Evolutionary conservation across 1,140 invertebrate genomes (phyloP).

Genomic region (Lucilia sericata): DNA sequence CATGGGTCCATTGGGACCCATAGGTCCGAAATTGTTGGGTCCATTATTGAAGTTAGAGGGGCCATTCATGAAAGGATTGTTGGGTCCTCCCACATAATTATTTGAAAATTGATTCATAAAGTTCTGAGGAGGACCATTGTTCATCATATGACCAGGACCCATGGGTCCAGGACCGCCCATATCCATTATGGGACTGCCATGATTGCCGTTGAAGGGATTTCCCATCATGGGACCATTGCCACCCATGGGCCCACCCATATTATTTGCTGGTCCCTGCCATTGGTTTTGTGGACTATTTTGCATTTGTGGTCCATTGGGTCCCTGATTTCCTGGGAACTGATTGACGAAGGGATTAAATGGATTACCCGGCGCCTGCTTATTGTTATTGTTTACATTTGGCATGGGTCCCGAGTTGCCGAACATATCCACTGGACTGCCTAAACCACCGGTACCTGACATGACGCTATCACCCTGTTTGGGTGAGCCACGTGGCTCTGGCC

Average conservation of each 20-base stretch:
- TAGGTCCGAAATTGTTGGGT: conserved; percentile 54
- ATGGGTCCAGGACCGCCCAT: conserved; percentile 38
- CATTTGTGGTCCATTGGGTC: not conserved
- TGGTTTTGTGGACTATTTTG: conserved; percentile 36
- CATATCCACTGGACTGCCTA: conserved; percentile 38
- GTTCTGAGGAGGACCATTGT: conserved; percentile 37
- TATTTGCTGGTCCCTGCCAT: conserved; percentile 20
- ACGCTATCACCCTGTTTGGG: conserved; percentile 40
- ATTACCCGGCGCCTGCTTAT: not conserved
- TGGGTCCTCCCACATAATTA: not conserved
- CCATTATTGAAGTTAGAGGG: conserved; percentile 54
- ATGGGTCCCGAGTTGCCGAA: not conserved
- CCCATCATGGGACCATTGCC: conserved; percentile 50
- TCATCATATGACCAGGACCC: conserved; percentile 25
- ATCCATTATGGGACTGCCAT: conserved; percentile 41
- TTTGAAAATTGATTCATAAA: conserved; percentile 40
- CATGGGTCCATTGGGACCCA: conserved; percentile 63
- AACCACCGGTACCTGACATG: conserved; percentile 19
- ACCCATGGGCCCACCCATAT: conserved; percentile 50
- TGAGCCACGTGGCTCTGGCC: conserved; percentile 83
- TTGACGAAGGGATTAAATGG: conserved; percentile 13
- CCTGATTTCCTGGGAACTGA: conserved; percentile 2
- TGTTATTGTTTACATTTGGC: not conserved
- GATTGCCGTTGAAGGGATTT: not conserved
- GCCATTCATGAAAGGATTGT: conserved; percentile 45